Evolutionary conservation across 2,113 vertebrate species (phyloP).

Genomic region (Synchiropus splendidus): DNA sequence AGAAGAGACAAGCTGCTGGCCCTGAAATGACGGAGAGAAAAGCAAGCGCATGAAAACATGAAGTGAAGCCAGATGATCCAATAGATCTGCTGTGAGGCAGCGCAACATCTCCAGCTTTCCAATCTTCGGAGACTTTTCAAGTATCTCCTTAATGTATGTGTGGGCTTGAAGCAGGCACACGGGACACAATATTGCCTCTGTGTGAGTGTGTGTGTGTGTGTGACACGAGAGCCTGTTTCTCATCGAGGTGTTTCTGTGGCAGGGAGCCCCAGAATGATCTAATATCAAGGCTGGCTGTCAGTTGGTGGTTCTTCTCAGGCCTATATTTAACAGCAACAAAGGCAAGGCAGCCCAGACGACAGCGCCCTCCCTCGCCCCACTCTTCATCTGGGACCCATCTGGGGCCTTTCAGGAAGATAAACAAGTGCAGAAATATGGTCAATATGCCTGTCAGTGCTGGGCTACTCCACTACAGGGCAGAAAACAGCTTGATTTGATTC

Average conservation of each 20-base stretch:
- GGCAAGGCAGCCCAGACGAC: slow-evolving; percentile 47
- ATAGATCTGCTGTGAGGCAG: neutral
- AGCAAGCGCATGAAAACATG: slow-evolving; percentile 6
- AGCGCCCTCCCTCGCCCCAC: slow-evolving; percentile 47
- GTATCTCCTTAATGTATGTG: neutral
- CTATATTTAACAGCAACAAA: slow-evolving; percentile 61
- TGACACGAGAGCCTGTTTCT: slow-evolving; percentile 27
- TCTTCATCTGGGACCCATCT: slow-evolving; percentile 31
- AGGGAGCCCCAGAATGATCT: slow-evolving; percentile 34
- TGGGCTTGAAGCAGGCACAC: slow-evolving; percentile 1
- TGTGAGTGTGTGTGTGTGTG: slow-evolving; percentile 1
- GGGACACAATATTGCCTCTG: neutral
- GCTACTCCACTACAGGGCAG: too few relatives aligned
- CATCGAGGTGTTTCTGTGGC: slow-evolving; percentile 32
- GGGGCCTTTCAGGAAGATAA: slow-evolving; percentile 43
- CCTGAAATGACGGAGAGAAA: too few relatives aligned
- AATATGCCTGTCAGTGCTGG: neutral
- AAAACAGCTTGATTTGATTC: too few relatives aligned
- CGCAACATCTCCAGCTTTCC: slow-evolving; percentile 3
- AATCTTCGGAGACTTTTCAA: slow-evolving; percentile 2
- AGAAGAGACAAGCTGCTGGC: too few relatives aligned
- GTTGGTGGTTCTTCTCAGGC: slow-evolving; percentile 54
- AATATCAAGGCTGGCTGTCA: slow-evolving; percentile 38
- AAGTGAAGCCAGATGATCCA: slow-evolving; percentile 10
- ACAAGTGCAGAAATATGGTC: slow-evolving; percentile 16